These are phyloP conservation scores for Pygoscelis adeliae DNA, from an alignment of 2,113 vertebrate species.

Conservation along the genomic window DNA sequence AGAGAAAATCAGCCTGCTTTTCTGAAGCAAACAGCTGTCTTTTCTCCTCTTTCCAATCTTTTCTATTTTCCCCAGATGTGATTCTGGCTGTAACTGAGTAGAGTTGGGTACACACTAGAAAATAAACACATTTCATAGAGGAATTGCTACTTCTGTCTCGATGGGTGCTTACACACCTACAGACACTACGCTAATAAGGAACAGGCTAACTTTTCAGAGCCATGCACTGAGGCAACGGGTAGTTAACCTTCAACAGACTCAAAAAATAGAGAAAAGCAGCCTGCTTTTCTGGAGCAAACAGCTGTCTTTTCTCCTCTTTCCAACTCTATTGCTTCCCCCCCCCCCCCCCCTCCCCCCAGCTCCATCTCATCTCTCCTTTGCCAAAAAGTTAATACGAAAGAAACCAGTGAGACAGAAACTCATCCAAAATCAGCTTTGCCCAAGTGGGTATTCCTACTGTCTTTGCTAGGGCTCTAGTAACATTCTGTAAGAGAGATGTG, in stretches of 20 bases:
- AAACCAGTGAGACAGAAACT: neutral
- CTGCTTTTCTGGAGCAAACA: neutral
- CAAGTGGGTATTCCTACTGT: neutral
- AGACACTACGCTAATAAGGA: neutral
- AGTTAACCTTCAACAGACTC: neutral
- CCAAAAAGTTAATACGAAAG: neutral
- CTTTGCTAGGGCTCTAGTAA: neutral
- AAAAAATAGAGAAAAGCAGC: neutral
- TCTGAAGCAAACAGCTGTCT: neutral
- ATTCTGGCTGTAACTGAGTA: neutral
- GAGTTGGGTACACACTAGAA: neutral
- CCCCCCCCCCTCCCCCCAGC: accelerated
- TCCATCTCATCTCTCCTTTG: neutral
- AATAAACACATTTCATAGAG: neutral
- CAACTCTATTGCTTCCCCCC: neutral
- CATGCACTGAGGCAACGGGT: neutral
- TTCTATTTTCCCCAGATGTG: neutral
- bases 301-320: neutral
- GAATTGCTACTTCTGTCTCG: neutral
- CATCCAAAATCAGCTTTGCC: neutral
- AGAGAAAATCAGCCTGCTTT: neutral
- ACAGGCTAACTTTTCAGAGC: neutral
- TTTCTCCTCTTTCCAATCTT: neutral
- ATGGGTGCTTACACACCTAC: neutral
- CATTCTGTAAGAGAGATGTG: neutral